phyloP scores from a whole-genome alignment of 2,888 invertebrate species.

The Cephus nigrinus region DNA sequence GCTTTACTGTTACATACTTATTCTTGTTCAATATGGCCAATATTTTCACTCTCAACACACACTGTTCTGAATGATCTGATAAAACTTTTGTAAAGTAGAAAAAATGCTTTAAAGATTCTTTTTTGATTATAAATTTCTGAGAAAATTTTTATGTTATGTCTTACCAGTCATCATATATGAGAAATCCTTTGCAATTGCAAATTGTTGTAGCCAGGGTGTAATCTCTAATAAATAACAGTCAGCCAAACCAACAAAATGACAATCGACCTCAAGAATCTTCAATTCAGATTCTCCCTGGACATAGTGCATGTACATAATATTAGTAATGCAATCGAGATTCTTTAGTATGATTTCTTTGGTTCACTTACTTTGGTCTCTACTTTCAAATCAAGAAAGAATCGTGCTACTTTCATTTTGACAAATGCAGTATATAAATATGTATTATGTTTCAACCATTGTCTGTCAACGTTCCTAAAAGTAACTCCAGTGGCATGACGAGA shows the following conservation, averaged over 20 bases:
- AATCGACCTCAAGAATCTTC: constrained; percentile 36
- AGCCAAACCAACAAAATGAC: constrained; percentile 33
- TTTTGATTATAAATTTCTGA: not conserved
- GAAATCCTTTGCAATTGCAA: constrained; percentile 40
- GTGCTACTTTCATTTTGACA: constrained; percentile 32
- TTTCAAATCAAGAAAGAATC: constrained; percentile 33
- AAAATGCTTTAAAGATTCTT: not conserved
- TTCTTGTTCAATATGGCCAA: constrained; percentile 13
- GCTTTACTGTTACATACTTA: constrained; percentile 26
- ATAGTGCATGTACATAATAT: not conserved
- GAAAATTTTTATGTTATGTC: not conserved
- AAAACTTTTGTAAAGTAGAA: not conserved
- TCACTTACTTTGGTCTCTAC: constrained; percentile 36
- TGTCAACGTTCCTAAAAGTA: constrained; percentile 35
- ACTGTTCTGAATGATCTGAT: not conserved
- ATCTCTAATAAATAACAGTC: constrained; percentile 39
- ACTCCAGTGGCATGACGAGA: constrained; percentile 33
- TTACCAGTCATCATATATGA: constrained; percentile 43
- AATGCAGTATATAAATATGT: constrained; percentile 36
- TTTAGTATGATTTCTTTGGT: not conserved
- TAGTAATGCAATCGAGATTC: not conserved
- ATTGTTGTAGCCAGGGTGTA: constrained; percentile 36
- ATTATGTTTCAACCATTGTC: constrained; percentile 36
- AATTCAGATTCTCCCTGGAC: constrained; percentile 22
- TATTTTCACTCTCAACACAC: not conserved